phyloP scores from a whole-genome alignment of 2,797 vertebrate species.

The Morus bassanus region DNA sequence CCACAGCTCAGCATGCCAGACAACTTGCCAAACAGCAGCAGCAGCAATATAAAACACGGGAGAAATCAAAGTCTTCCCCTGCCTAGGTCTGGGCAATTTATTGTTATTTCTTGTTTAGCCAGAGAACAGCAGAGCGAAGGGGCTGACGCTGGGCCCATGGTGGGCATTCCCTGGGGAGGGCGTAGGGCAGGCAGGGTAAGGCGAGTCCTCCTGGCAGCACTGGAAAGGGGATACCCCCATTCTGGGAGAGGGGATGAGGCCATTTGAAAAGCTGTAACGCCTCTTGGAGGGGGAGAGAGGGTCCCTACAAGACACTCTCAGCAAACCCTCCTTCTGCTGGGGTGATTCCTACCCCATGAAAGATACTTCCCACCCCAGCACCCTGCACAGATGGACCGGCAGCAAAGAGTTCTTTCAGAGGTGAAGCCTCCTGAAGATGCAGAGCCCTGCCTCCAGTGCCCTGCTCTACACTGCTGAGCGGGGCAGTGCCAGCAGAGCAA shows the following conservation, averaged over 20 bases:
- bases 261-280: background rate
- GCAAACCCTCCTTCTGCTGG: background rate
- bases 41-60: background rate
- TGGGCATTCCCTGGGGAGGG: background rate
- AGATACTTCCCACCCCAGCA: background rate
- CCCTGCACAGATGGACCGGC: background rate
- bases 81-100: background rate
- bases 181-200: rapidly evolving
- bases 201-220: rapidly evolving
- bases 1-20: background rate
- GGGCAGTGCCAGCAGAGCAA: background rate
- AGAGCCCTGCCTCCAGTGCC: background rate
- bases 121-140: background rate
- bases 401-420: background rate
- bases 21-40: background rate
- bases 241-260: background rate
- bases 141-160: no score
- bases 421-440: background rate
- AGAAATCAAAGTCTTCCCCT: background rate
- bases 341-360: background rate
- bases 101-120: background rate
- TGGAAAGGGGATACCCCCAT: background rate
- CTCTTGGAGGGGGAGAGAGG: background rate
- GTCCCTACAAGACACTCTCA: background rate
- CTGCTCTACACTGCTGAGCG: background rate